Evolutionary conservation across 2,888 invertebrate species (phyloP).

Genomic region (Yponomeuta sedellus): DNA sequence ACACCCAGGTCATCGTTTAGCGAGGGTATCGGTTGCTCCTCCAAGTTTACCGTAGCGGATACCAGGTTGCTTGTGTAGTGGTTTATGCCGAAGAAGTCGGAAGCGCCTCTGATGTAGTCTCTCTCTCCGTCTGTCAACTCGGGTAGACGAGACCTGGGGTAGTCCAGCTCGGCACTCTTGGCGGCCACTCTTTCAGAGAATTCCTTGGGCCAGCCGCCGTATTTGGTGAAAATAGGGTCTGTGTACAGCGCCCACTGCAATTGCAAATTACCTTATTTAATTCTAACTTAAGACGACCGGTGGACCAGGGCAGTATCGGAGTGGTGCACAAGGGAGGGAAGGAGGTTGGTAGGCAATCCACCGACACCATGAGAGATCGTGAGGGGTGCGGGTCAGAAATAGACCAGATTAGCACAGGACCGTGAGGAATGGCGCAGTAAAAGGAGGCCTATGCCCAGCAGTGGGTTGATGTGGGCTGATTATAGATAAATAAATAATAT

Average conservation of each 20-base stretch:
- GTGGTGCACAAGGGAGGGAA: too few species aligned
- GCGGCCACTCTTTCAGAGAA: conserved; percentile 24
- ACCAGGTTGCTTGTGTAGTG: conserved; percentile 9
- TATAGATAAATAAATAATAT: too few species aligned
- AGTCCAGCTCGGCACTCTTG: conserved; percentile 24
- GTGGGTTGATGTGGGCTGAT: too few species aligned
- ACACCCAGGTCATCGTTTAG: conserved; percentile 36
- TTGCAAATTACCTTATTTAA: too few species aligned
- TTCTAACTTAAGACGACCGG: too few species aligned
- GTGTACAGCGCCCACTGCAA: conserved; percentile 13
- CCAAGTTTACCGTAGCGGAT: not conserved
- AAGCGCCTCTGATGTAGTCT: conserved; percentile 24
- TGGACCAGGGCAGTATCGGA: too few species aligned
- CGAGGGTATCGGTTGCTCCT: conserved; percentile 32
- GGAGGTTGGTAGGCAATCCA: too few species aligned
- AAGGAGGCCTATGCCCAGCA: too few species aligned
- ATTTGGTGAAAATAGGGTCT: conserved; percentile 16
- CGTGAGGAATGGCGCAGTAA: too few species aligned
- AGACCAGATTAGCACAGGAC: too few species aligned
- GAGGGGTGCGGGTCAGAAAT: too few species aligned
- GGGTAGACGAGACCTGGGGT: conserved; percentile 23
- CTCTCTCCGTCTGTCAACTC: conserved; percentile 25
- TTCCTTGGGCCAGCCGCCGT: conserved; percentile 26
- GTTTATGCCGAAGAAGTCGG: conserved; percentile 22
- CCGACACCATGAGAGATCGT: too few species aligned